These are phyloP conservation scores for Lates japonicus DNA, from an alignment of 2,797 vertebrate genomes.

Conservation along the genomic window DNA sequence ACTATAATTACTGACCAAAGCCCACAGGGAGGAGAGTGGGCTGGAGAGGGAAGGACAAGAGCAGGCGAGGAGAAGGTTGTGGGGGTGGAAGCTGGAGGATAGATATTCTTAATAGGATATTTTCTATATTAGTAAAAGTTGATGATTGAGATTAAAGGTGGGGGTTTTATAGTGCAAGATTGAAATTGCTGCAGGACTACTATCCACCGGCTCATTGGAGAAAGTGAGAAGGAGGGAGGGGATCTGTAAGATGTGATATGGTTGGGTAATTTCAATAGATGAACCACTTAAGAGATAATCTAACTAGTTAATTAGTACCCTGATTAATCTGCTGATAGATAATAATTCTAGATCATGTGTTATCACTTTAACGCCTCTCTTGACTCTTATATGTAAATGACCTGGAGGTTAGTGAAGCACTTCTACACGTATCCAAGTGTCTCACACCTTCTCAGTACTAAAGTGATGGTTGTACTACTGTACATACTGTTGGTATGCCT, in stretches of 20 bases:
- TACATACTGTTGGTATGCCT: too few relatives aligned
- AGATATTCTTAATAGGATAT: slow-evolving; percentile 58
- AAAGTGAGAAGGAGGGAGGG: slow-evolving; percentile 17
- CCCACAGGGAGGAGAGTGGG: slow-evolving; percentile 46
- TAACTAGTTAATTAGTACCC: slow-evolving; percentile 62
- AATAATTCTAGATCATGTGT: slow-evolving; percentile 26
- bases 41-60: slow-evolving; percentile 24
- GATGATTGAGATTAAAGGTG: slow-evolving; percentile 48
- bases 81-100: slow-evolving; percentile 30
- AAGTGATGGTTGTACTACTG: too few relatives aligned
- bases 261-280: slow-evolving; percentile 53
- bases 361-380: slow-evolving; percentile 2
- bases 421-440: background rate
- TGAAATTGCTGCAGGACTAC: slow-evolving; percentile 31
- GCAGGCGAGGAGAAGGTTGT: slow-evolving; percentile 28
- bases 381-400: slow-evolving; percentile 16
- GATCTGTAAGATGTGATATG: slow-evolving; percentile 42
- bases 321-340: slow-evolving; percentile 63
- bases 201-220: slow-evolving; percentile 34
- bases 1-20: slow-evolving; percentile 65
- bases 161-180: slow-evolving; percentile 27
- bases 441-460: background rate
- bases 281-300: slow-evolving; percentile 54
- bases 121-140: slow-evolving; percentile 45
- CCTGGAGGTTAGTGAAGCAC: slow-evolving; percentile 14